phyloP scores from a whole-genome alignment of 1,140 invertebrate genomes.

The Proctacanthus coquilletti region DNA sequence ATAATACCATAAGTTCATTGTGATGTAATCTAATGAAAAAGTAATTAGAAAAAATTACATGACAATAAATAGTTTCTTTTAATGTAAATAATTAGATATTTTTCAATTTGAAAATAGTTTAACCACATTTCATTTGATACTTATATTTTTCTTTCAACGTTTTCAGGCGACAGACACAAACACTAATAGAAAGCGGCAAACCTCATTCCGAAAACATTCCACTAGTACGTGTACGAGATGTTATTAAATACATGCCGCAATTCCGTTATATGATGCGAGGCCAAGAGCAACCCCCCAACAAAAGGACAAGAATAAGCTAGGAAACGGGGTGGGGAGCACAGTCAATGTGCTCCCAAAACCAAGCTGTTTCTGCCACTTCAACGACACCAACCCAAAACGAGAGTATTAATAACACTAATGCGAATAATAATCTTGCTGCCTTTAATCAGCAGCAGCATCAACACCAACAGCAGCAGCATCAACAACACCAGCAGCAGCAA shows the following conservation, averaged over 20 bases:
- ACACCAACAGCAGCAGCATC: slow-evolving; percentile 7
- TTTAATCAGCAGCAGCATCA: slow-evolving; percentile 6
- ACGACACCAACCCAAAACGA: slow-evolving; percentile 8
- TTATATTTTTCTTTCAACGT: too few relatives aligned
- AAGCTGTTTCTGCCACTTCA: slow-evolving; percentile 7
- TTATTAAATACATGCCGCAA: slow-evolving; percentile 73
- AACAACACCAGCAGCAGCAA: slow-evolving; percentile 3
- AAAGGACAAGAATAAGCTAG: slow-evolving; percentile 29
- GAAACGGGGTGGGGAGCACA: slow-evolving; percentile 31
- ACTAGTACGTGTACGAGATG: slow-evolving; percentile 61
- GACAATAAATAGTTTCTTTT: too few relatives aligned
- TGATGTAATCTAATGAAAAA: too few relatives aligned
- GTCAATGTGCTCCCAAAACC: slow-evolving; percentile 28
- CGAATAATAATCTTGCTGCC: too few relatives aligned
- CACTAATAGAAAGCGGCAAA: slow-evolving; percentile 55
- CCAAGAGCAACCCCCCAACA: slow-evolving; percentile 25
- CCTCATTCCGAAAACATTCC: slow-evolving; percentile 47
- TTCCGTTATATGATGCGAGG: slow-evolving; percentile 58
- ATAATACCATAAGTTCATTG: too few relatives aligned
- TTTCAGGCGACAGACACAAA: slow-evolving; percentile 52
- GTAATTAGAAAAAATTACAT: too few relatives aligned
- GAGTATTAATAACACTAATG: slow-evolving; percentile 2
- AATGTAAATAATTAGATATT: too few relatives aligned
- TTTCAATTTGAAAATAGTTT: too few relatives aligned
- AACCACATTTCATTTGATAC: too few relatives aligned